Base-by-base conservation (phyloP, 2,888 invertebrate species). In the Volucella bombylans region DNA sequence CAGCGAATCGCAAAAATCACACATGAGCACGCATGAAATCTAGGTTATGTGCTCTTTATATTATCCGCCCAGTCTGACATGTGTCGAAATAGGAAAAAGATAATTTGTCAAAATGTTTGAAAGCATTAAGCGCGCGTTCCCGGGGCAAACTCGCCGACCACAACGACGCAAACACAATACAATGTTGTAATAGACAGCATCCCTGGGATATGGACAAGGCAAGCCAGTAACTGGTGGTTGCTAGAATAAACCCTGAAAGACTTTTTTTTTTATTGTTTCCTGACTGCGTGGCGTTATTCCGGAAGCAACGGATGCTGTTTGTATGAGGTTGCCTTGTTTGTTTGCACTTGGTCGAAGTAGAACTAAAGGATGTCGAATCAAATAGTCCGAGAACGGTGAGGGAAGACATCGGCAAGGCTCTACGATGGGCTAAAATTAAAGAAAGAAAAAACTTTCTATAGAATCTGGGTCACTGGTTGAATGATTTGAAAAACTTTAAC, bases 41-140 rank as follows among this genome's bases (percentile, higher is more conserved):
- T 85, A 64, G 85, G 85, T 85, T 85, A 81, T 72, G 76, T 71
- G 76, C 47, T 74, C 43, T 65, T 52, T 69, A 69, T 69, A 57
- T 71, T 31, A 43, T 62, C 62, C 67, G 6, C 76, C 57, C 72
- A 67, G 85, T 85, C 85, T 85, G 85, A 81, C 85, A 85, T 72
- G 76, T 85, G 85, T 85, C 85, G 81, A 81, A 85, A 85, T 49
- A 85, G 61, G 67, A 72, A 85, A 72, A 76, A 77, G 80, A 85
- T 81, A 85, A 85, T 85, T 85, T 85, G 81, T 85, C 85, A 85
- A 85, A 85, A 81, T 64, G 55, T 72, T 76, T 72, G 68, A 80
- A 76, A 64, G 79, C 64, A 47, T 31, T 67, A 10, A 72, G 82
- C 62, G 65, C 71, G 65, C 71, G 71, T 64, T 65, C 39, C 57